Evolutionary conservation across 2,113 vertebrate genomes (phyloP).

Genomic region (Ceyx margarethae): DNA sequence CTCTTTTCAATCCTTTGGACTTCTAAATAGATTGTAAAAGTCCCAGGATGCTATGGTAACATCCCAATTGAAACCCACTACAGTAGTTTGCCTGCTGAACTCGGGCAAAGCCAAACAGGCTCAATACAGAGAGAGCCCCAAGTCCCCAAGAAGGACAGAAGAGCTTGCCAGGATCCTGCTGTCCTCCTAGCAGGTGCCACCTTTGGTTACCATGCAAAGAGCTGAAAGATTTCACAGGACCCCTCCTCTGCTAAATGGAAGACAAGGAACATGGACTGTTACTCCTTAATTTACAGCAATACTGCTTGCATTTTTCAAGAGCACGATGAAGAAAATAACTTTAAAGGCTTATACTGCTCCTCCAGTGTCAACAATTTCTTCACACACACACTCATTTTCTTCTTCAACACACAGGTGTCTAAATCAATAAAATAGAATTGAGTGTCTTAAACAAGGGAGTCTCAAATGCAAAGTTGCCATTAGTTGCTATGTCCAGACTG

Average conservation of each 20-base stretch:
- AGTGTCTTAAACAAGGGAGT: not conserved
- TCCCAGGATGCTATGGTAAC: slow-evolving; percentile 61
- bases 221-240: not conserved
- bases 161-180: slow-evolving; percentile 5
- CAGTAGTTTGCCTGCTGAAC: slow-evolving; percentile 30
- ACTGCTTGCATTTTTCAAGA: not conserved
- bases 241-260: not conserved
- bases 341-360: not conserved
- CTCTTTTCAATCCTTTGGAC: slow-evolving; percentile 66
- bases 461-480: not conserved
- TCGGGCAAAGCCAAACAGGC: not conserved
- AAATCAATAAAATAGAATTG: not conserved
- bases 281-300: not conserved
- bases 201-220: not conserved
- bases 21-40: slow-evolving; percentile 60
- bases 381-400: not conserved
- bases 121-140: not conserved
- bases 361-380: not conserved
- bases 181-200: slow-evolving; percentile 4
- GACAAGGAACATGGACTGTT: not conserved
- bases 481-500: not conserved
- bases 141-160: not conserved
- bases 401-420: not conserved
- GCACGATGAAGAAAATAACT: not conserved
- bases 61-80: slow-evolving; percentile 40